A percentile compares a stretch with the other conserved stretches of the same genome.
Conservation (phyloP, 2,113 vertebrate species). For the Melospiza melodia region DNA sequence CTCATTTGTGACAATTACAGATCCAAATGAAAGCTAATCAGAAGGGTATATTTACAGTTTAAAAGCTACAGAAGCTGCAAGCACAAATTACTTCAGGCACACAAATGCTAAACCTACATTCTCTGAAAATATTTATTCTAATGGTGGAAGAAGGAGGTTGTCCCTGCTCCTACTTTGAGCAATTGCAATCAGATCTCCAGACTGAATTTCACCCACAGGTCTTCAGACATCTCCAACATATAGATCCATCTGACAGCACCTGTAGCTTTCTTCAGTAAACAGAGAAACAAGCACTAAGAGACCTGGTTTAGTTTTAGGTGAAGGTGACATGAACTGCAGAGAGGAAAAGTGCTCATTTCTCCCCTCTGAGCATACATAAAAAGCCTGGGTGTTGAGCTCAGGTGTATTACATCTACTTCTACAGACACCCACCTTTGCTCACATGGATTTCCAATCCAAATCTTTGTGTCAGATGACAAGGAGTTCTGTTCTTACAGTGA, state of each 20-base stretch:
- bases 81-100: background rate
- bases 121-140: background rate
- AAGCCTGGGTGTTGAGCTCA: background rate
- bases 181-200: background rate
- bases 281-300: background rate
- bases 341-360: background rate
- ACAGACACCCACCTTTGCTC: background rate
- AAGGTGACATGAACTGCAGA: background rate
- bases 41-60: background rate
- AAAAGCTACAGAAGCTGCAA: background rate
- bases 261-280: fast-evolving
- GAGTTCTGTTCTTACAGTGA: background rate
- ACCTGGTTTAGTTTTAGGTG: background rate
- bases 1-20: background rate
- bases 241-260: background rate
- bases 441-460: background rate
- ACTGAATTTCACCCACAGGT: background rate
- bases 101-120: background rate
- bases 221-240: fast-evolving
- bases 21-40: background rate
- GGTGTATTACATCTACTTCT: background rate
- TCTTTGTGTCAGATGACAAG: background rate
- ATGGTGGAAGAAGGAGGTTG: background rate
- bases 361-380: background rate
- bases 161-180: background rate